Percentiles rank a stretch among this genome's conserved stretches.
phyloP scores from a whole-genome alignment of 1,140 invertebrate genomes.

The Drosophila biarmipes region DNA sequence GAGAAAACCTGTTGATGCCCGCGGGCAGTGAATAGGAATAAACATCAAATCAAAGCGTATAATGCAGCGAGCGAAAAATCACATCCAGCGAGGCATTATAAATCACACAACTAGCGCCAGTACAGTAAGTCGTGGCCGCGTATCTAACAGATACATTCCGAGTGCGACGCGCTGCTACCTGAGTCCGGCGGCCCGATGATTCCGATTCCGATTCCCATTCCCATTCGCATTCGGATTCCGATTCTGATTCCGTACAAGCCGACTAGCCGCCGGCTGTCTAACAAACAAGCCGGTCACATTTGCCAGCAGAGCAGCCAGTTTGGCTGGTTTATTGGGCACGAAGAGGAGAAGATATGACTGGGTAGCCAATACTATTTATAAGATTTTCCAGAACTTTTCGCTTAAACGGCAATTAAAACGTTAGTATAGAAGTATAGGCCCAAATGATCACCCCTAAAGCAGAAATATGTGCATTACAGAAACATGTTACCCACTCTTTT shows the following conservation, averaged over 20 bases:
- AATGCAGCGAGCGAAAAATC: conserved; percentile 17
- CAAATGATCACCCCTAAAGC: too few species aligned
- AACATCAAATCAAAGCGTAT: conserved; percentile 35
- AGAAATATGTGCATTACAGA: too few species aligned
- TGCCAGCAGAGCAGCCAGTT: conserved; percentile 14
- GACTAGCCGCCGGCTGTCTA: conserved; percentile 25
- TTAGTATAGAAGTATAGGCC: too few species aligned
- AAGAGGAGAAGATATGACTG: too few species aligned
- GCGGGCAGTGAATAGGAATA: conserved; percentile 18
- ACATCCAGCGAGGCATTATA: conserved; percentile 25
- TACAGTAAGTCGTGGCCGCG: conserved; percentile 53
- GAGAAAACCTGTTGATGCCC: conserved; percentile 55
- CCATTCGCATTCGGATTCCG: conserved; percentile 30
- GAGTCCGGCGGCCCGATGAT: conserved; percentile 23
- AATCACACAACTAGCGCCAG: conserved; percentile 44
- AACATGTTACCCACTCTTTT: too few species aligned
- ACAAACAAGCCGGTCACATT: conserved; percentile 17
- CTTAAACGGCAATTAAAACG: neutral
- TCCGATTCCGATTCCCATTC: conserved; percentile 16
- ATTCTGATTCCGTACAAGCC: conserved; percentile 19
- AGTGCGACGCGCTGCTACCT: conserved; percentile 65
- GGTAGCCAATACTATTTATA: too few species aligned
- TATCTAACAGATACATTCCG: conserved; percentile 78
- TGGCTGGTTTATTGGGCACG: conserved; percentile 3
- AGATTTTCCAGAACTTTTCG: neutral